A percentile compares a stretch with the other conserved stretches of the same genome.
Evolutionary conservation across 2,888 invertebrate species (phyloP).

Genomic region (Nephrotoma appendiculata): DNA sequence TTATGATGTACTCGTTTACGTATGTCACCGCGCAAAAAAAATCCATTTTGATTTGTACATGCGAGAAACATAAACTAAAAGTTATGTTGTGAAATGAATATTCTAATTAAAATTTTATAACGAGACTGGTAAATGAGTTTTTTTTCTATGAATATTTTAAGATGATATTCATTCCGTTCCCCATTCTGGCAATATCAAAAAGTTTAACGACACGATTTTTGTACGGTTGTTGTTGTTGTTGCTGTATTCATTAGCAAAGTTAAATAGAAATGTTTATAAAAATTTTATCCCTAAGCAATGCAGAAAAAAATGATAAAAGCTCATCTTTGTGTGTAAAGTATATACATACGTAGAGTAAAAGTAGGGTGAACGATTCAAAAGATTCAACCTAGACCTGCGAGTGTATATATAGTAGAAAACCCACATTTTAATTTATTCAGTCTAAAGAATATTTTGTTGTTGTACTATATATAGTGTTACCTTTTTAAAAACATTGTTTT

Average conservation of each 20-base stretch:
- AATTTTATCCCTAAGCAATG: background rate
- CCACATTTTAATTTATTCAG: background rate
- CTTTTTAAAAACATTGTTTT: background rate
- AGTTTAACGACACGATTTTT: background rate
- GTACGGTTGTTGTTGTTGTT: background rate
- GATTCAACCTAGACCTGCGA: background rate
- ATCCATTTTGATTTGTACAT: background rate
- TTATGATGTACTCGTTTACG: background rate
- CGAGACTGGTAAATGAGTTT: background rate
- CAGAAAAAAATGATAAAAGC: background rate
- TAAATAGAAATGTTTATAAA: background rate
- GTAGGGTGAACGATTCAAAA: background rate
- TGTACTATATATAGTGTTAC: background rate
- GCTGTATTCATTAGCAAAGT: background rate
- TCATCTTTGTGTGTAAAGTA: background rate
- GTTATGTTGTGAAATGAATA: background rate
- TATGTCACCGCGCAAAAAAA: background rate
- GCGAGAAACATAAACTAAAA: background rate
- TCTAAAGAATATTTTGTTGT: background rate
- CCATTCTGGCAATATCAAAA: background rate
- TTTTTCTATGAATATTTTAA: background rate
- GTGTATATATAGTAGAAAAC: background rate
- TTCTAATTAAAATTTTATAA: background rate
- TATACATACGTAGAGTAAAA: background rate
- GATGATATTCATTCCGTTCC: background rate